phyloP scores from a whole-genome alignment of 2,113 vertebrate species.

The Leptobrachium leishanense region DNA sequence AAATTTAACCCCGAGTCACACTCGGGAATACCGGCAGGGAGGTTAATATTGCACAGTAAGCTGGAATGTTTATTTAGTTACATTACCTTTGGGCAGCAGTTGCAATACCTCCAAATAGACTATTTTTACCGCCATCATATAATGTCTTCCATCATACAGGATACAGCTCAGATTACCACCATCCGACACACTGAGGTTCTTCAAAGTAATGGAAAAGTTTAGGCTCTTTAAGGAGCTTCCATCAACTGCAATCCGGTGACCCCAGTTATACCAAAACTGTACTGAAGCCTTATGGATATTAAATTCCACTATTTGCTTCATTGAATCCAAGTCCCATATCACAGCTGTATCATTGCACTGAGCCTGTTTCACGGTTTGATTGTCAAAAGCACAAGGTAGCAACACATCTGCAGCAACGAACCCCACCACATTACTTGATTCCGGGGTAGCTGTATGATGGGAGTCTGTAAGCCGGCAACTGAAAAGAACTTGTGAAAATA shows the following conservation, averaged over 20 bases:
- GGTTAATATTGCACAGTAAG: no score
- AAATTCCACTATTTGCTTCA: neutral
- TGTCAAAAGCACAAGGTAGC: neutral
- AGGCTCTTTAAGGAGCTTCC: neutral
- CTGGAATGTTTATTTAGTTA: no score
- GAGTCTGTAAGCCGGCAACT: neutral
- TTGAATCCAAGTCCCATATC: neutral
- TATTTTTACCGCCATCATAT: neutral
- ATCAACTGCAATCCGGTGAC: neutral
- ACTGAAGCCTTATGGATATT: neutral
- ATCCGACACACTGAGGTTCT: neutral
- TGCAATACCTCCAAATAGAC: neutral
- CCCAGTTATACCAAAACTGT: neutral
- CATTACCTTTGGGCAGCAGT: no score
- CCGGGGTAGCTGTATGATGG: neutral
- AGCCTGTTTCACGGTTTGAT: neutral
- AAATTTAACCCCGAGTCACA: no score
- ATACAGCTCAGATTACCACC: neutral
- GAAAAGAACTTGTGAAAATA: neutral
- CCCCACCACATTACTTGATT: neutral
- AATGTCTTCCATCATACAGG: neutral
- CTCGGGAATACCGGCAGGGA: no score
- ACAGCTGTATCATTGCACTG: slow-evolving; percentile 7
- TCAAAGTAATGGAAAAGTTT: neutral
- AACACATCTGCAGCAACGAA: neutral